phyloP scores from a whole-genome alignment of 2,888 invertebrate genomes.

The Caenorhabditis parvicauda region DNA sequence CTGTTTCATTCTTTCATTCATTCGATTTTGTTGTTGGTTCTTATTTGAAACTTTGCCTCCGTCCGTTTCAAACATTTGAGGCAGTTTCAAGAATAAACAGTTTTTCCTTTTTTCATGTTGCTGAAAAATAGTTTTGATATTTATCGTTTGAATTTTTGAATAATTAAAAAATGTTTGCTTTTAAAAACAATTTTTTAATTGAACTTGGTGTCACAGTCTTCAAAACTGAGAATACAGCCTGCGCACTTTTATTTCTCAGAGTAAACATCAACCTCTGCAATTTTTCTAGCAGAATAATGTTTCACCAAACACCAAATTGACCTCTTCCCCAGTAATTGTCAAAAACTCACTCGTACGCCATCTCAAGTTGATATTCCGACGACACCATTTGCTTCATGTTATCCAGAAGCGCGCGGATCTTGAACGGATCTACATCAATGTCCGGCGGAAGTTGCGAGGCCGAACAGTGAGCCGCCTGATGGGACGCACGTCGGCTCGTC shows the following conservation, averaged over 20 bases:
- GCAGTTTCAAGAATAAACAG: constrained; percentile 14
- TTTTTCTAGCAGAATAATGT: too few species aligned
- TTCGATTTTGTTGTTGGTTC: not conserved
- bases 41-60: too few species aligned
- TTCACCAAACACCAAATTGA: not conserved
- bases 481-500: constrained; percentile 8
- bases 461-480: too few species aligned
- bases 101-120: constrained; percentile 6
- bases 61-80: too few species aligned
- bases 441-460: too few species aligned
- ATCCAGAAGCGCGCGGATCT: constrained; percentile 49
- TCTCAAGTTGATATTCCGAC: constrained; percentile 38
- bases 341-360: constrained; percentile 34
- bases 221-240: too few species aligned
- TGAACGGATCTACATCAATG: constrained; percentile 33
- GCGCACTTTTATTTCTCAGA: too few species aligned
- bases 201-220: too few species aligned
- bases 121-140: not conserved
- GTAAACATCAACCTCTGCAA: too few species aligned
- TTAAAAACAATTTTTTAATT: too few species aligned
- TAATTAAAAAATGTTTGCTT: too few species aligned
- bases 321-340: not conserved
- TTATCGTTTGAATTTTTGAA: too few species aligned
- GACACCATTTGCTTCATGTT: constrained; percentile 57
- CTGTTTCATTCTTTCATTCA: not conserved